Percentiles rank a stretch among this genome's conserved stretches.
These are phyloP conservation scores for Paralvinella palmiformis DNA, from an alignment of 1,140 invertebrate genomes.

Conservation along the genomic window DNA sequence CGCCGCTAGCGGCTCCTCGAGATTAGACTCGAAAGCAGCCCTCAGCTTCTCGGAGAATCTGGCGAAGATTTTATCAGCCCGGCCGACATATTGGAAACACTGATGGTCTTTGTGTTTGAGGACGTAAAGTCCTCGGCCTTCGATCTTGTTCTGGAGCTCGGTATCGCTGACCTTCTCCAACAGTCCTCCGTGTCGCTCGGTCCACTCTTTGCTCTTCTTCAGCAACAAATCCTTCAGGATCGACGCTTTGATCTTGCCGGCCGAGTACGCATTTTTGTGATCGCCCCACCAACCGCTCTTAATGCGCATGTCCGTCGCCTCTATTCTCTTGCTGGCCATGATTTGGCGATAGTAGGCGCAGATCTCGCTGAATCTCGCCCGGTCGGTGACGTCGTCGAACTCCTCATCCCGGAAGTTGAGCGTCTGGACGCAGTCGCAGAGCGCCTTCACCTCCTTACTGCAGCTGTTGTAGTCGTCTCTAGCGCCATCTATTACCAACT, in stretches of 20 bases:
- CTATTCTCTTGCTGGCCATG: constrained; percentile 18
- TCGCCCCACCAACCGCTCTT: constrained; percentile 24
- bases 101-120: constrained; percentile 20
- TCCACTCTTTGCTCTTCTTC: constrained; percentile 13
- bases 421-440: constrained; percentile 18
- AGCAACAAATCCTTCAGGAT: constrained; percentile 10
- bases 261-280: constrained; percentile 16
- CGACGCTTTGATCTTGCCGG: constrained; percentile 17
- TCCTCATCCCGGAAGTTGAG: constrained; percentile 19
- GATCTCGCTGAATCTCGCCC: constrained; percentile 17
- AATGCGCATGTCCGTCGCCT: constrained; percentile 18
- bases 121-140: constrained; percentile 17
- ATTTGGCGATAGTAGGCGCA: constrained; percentile 18
- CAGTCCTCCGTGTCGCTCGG: neutral
- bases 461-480: constrained; percentile 15
- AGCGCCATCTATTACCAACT: constrained; percentile 21
- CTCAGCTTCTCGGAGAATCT: constrained; percentile 9
- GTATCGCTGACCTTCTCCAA: neutral
- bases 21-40: constrained; percentile 10
- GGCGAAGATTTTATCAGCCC: constrained; percentile 9
- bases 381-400: constrained; percentile 16
- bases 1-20: constrained; percentile 9
- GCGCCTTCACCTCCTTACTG: constrained; percentile 20
- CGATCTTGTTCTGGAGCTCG: constrained; percentile 10
- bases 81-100: constrained; percentile 16